Conservation (phyloP, 2,113 vertebrate genomes). For the Oreochromis aureus region DNA sequence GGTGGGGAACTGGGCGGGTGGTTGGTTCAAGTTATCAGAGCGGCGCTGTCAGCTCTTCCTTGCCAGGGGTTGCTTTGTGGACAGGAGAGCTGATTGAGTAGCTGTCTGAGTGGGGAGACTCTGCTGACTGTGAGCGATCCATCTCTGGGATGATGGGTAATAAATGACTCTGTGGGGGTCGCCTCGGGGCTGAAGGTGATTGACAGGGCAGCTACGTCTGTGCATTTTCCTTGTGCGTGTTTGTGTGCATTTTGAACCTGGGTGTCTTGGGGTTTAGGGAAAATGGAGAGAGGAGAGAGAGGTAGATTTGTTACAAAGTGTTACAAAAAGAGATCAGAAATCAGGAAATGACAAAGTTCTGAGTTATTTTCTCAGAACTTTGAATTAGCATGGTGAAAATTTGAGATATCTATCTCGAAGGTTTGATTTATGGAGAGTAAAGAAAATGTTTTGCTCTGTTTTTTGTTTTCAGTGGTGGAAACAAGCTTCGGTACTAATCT, state of each 20-base stretch:
- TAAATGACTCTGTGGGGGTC: conserved; percentile 39
- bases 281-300: neutral
- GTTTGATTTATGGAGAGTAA: neutral
- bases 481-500: neutral
- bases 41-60: neutral
- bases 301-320: neutral
- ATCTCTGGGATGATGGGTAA: conserved; percentile 56
- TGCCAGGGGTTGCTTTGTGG: neutral
- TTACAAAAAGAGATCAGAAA: neutral
- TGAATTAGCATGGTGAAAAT: neutral
- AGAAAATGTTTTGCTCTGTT: neutral
- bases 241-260: neutral
- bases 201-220: conserved; percentile 31
- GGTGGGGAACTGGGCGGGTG: neutral
- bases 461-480: neutral
- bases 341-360: neutral
- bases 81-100: conserved; percentile 40
- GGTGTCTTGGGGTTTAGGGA: neutral
- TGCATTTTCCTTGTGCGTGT: neutral
- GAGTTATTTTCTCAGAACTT: neutral
- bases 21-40: neutral
- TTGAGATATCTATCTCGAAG: neutral
- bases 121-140: conserved; percentile 34
- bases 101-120: conserved; percentile 8
- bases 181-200: conserved; percentile 39